Conservation (phyloP, 2,113 vertebrate species). For the Phyllopteryx taeniolatus region DNA sequence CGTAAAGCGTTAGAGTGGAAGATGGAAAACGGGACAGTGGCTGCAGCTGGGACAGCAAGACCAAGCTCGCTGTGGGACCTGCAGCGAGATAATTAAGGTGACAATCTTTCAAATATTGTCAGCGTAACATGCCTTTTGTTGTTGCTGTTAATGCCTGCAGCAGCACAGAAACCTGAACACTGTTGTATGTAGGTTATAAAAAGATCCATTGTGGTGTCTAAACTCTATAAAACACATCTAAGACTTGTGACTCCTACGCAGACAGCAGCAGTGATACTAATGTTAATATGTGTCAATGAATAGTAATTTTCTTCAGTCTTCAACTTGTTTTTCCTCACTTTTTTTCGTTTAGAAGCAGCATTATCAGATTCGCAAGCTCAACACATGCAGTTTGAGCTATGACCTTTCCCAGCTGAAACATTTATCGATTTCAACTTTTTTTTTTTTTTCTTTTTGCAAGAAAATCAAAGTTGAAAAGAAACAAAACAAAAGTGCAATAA, state of each 20-base stretch:
- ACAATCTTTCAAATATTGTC: slow-evolving; percentile 1
- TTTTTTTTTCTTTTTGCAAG: background rate
- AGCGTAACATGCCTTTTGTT: background rate
- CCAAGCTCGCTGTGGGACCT: slow-evolving; percentile 76
- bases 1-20: slow-evolving; percentile 72
- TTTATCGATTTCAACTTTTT: background rate
- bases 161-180: background rate
- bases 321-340: background rate
- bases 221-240: too few species aligned
- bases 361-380: background rate
- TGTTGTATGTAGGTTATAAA: too few species aligned
- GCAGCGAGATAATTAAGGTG: slow-evolving; percentile 11
- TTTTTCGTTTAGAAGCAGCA: background rate
- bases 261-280: background rate
- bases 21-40: slow-evolving; percentile 55
- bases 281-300: background rate
- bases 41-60: slow-evolving; percentile 70
- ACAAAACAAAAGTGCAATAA: background rate
- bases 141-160: background rate
- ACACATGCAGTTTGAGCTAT: background rate
- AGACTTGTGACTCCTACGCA: background rate
- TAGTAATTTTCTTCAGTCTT: background rate
- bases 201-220: too few species aligned
- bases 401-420: background rate
- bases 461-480: background rate